These are phyloP conservation scores for Mionectes macconnelli DNA, from an alignment of 2,113 vertebrate species.

Conservation along the genomic window DNA sequence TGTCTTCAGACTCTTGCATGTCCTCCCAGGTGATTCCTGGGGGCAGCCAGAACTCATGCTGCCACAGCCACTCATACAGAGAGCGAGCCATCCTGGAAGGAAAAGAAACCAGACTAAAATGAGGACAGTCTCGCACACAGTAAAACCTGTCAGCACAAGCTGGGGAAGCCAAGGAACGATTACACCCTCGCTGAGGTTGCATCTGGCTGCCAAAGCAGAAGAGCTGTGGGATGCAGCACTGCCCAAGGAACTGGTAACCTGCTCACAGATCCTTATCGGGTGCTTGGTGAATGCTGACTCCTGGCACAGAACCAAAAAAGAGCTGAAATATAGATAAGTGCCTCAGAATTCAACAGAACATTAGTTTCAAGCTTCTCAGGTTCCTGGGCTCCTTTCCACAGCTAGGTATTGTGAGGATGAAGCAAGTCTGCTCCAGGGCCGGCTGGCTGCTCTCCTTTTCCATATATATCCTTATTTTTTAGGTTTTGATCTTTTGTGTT, in stretches of 20 bases:
- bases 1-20: conserved; percentile 71
- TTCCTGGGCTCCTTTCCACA: not conserved
- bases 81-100: conserved; percentile 78
- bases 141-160: not conserved
- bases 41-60: conserved; percentile 85
- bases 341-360: not conserved
- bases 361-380: not conserved
- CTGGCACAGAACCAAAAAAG: not conserved
- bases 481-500: not conserved
- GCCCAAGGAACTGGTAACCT: not conserved
- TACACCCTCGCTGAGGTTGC: not conserved
- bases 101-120: not conserved
- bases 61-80: conserved; percentile 86
- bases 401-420: rapidly evolving
- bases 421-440: not conserved
- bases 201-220: not conserved
- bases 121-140: not conserved
- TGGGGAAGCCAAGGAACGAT: not conserved
- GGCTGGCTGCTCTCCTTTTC: not conserved
- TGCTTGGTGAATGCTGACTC: not conserved
- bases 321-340: not conserved
- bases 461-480: not conserved
- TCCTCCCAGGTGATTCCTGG: conserved; percentile 82
- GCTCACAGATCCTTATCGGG: not conserved
- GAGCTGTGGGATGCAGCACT: not conserved